These are phyloP conservation scores for Drosophila gaucha DNA, from an alignment of 2,888 invertebrate species.

Conservation along the genomic window DNA sequence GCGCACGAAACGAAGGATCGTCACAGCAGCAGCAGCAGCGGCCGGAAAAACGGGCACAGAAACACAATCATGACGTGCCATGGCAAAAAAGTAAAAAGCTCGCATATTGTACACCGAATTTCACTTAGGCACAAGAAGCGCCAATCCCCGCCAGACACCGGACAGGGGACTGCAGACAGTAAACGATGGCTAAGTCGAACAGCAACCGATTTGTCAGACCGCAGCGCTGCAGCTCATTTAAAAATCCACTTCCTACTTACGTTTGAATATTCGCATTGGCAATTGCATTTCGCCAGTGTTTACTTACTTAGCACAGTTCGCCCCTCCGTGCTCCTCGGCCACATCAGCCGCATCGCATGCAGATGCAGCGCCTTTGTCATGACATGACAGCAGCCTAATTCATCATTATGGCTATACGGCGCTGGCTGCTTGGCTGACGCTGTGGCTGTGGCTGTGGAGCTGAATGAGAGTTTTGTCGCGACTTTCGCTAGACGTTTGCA, in stretches of 20 bases:
- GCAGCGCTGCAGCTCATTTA: conserved; percentile 66
- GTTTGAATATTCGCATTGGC: conserved; percentile 69
- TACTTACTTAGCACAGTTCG: conserved; percentile 60
- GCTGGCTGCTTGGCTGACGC: conserved; percentile 45
- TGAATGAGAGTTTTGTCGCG: conserved; percentile 77
- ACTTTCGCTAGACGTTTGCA: conserved; percentile 77
- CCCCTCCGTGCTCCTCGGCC: conserved; percentile 4
- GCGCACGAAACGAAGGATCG: conserved; percentile 32
- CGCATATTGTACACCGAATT: conserved; percentile 65
- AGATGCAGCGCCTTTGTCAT: conserved; percentile 79
- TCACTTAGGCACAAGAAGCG: conserved; percentile 57
- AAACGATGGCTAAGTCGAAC: conserved; percentile 55
- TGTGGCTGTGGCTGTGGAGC: conserved; percentile 34
- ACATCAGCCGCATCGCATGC: conserved; percentile 70
- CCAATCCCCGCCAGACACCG: conserved; percentile 36
- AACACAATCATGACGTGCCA: conserved; percentile 24
- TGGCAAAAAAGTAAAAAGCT: conserved; percentile 35
- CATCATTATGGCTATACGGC: conserved; percentile 79
- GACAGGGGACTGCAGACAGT: conserved; percentile 31
- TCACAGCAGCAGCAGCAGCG: background rate
- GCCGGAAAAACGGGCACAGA: conserved; percentile 3
- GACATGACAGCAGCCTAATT: conserved; percentile 83
- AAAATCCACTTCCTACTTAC: conserved; percentile 73
- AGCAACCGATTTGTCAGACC: conserved; percentile 74
- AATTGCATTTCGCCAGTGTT: conserved; percentile 72